These are phyloP conservation scores for Barnardius zonarius DNA, from an alignment of 2,113 vertebrate species.

Conservation along the genomic window DNA sequence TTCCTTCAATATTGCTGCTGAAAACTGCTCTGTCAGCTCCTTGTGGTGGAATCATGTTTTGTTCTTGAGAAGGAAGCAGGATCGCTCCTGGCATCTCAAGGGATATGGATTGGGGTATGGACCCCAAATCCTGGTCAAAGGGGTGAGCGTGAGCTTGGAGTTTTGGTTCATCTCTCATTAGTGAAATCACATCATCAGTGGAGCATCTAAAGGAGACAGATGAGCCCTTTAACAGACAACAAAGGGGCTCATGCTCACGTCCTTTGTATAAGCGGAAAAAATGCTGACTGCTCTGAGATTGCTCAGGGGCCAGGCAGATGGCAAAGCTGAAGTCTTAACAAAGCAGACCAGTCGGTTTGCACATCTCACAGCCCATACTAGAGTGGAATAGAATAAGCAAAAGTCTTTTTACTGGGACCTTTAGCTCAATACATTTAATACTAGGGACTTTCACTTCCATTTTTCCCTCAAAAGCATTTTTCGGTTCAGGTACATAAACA, in stretches of 20 bases:
- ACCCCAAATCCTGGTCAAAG: background rate
- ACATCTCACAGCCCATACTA: background rate
- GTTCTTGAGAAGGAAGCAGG: background rate
- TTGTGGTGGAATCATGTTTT: background rate
- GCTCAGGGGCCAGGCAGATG: background rate
- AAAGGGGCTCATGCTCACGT: background rate
- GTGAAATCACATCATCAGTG: background rate
- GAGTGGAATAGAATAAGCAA: background rate
- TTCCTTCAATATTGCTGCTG: background rate
- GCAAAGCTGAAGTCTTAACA: background rate
- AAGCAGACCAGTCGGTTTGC: no score
- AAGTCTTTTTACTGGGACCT: background rate
- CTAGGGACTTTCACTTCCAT: background rate
- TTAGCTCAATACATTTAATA: background rate
- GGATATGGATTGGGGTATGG: background rate
- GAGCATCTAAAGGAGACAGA: background rate
- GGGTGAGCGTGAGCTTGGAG: background rate
- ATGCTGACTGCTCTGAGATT: background rate
- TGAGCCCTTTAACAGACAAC: background rate
- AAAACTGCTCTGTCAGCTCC: background rate
- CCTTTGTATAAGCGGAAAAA: background rate
- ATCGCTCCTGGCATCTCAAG: background rate
- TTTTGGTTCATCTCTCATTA: background rate
- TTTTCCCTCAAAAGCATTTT: background rate
- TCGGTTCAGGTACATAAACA: background rate